Conservation (phyloP, 2,888 invertebrate species). For the Andrena flavipes region DNA sequence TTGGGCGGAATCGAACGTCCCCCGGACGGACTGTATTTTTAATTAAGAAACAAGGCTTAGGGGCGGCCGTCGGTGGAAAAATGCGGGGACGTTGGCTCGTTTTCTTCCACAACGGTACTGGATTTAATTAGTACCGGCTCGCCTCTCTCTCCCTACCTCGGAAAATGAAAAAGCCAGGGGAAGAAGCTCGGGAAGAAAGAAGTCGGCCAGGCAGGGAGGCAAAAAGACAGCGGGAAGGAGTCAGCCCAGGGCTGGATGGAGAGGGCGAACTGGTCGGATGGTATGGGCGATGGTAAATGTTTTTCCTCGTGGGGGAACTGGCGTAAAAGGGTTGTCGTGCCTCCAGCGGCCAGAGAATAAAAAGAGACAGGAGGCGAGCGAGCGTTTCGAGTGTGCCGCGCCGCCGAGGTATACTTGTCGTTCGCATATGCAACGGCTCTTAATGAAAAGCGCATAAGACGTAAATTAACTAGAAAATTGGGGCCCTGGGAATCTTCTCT, state of each 20-base stretch:
- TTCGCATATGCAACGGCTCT: slow-evolving; percentile 64
- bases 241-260: background rate
- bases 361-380: slow-evolving; percentile 22
- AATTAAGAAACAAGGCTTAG: slow-evolving; percentile 74
- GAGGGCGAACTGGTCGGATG: slow-evolving; percentile 38
- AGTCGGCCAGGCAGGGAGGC: slow-evolving; percentile 29
- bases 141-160: slow-evolving; percentile 57
- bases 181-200: slow-evolving; percentile 34
- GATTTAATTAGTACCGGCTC: slow-evolving; percentile 77
- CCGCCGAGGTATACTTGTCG: slow-evolving; percentile 52
- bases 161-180: slow-evolving; percentile 35
- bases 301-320: slow-evolving; percentile 73
- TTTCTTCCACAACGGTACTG: slow-evolving; percentile 59
- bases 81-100: slow-evolving; percentile 47
- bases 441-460: slow-evolving; percentile 77
- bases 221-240: background rate
- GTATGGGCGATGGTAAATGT: slow-evolving; percentile 72
- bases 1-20: slow-evolving; percentile 34
- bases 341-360: slow-evolving; percentile 30
- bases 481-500: slow-evolving; percentile 19
- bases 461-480: slow-evolving; percentile 69
- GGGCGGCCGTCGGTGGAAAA: slow-evolving; percentile 56
- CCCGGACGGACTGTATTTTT: slow-evolving; percentile 62
- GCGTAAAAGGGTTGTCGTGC: slow-evolving; percentile 59
- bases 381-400: slow-evolving; percentile 28